Conservation (phyloP, 2,888 invertebrate genomes). For the Ptychoptera contaminata region DNA sequence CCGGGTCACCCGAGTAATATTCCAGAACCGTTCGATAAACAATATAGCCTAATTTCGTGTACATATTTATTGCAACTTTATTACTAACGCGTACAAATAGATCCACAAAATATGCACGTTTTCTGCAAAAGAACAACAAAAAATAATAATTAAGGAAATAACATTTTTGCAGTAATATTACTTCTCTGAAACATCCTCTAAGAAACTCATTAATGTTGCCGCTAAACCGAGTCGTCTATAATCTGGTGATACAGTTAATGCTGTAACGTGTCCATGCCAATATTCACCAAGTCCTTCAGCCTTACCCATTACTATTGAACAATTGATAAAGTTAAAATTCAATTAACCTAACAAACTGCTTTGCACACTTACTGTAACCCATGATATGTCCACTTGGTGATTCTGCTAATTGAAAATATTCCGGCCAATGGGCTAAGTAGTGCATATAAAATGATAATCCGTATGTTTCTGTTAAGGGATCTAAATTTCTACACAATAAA, state of each 20-base stretch:
- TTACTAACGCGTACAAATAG: slow-evolving; percentile 97
- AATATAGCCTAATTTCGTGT: slow-evolving; percentile 87
- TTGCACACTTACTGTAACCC: slow-evolving; percentile 77
- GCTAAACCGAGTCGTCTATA: slow-evolving; percentile 86
- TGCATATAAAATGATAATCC: slow-evolving; percentile 93
- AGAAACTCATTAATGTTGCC: slow-evolving; percentile 78
- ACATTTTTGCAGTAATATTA: slow-evolving; percentile 21
- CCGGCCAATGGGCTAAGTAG: slow-evolving; percentile 96
- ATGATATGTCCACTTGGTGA: slow-evolving; percentile 92
- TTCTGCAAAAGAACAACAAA: slow-evolving; percentile 23
- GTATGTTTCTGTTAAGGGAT: slow-evolving; percentile 94
- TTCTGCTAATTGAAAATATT: slow-evolving; percentile 95
- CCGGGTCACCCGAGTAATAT: slow-evolving; percentile 95
- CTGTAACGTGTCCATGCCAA: slow-evolving; percentile 99
- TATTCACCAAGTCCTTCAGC: slow-evolving; percentile 90
- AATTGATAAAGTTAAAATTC: background rate
- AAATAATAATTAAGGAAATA: background rate
- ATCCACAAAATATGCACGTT: slow-evolving; percentile 93
- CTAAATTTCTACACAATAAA: slow-evolving; percentile 86
- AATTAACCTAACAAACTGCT: background rate
- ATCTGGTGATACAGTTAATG: slow-evolving; percentile 88
- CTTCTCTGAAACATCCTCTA: slow-evolving; percentile 95
- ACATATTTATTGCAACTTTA: slow-evolving; percentile 95
- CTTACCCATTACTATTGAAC: slow-evolving; percentile 84
- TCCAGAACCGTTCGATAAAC: slow-evolving; percentile 92